phyloP scores from a whole-genome alignment of 2,113 vertebrate species.

The Baryphthengus martii region DNA sequence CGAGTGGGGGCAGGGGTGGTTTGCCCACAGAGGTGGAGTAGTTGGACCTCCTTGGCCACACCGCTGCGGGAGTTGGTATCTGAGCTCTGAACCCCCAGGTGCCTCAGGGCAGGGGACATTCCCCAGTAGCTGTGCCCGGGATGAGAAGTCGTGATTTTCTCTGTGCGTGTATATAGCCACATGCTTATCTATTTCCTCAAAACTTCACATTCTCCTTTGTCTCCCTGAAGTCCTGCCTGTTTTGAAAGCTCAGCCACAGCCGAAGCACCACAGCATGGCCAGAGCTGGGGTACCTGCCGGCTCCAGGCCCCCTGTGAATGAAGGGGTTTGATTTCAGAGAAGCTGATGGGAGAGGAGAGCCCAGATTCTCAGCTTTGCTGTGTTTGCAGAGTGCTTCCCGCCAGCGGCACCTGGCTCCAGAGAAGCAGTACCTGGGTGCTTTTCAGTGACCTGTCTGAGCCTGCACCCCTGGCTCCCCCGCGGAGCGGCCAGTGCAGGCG shows the following conservation, averaged over 20 bases:
- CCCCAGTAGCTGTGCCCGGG: neutral
- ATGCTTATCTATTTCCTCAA: neutral
- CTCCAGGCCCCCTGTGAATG: neutral
- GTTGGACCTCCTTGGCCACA: neutral
- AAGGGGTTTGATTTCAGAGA: neutral
- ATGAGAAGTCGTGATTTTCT: neutral
- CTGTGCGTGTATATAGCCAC: accelerated
- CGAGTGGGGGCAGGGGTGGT: neutral
- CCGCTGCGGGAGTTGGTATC: neutral
- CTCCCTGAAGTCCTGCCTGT: neutral
- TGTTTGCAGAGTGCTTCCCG: neutral
- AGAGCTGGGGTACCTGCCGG: neutral
- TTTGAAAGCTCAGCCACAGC: neutral
- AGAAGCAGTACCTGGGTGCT: neutral
- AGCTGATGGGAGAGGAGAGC: neutral
- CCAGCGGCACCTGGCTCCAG: neutral
- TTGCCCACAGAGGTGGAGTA: neutral
- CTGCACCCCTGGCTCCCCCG: neutral
- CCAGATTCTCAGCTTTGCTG: neutral
- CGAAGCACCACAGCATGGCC: neutral
- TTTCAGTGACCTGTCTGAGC: neutral
- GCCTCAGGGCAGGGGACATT: neutral
- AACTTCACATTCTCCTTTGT: neutral
- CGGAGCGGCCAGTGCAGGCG: neutral
- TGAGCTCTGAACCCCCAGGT: neutral